Evolutionary conservation across 1,140 invertebrate genomes (phyloP).

Genomic region (Heliconius nattereri): DNA sequence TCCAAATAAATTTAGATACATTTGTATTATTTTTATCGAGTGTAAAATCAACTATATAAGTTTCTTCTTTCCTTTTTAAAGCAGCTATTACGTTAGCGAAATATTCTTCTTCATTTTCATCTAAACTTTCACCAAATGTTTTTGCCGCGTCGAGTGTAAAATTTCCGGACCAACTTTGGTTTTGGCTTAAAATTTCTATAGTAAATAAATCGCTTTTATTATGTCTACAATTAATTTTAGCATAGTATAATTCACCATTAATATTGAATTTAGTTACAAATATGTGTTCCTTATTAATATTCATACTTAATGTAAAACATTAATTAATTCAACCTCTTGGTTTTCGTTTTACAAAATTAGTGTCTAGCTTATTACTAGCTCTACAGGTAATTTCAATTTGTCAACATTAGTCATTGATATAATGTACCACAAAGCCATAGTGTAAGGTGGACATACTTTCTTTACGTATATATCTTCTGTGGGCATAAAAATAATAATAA

Average conservation of each 20-base stretch:
- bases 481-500: no score
- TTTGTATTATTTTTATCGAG: constrained; percentile 27
- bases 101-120: constrained; percentile 56
- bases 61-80: constrained; percentile 38
- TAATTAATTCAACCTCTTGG: background rate
- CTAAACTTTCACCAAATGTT: constrained; percentile 43
- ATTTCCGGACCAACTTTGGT: constrained; percentile 54
- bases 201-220: constrained; percentile 53
- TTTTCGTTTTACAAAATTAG: background rate
- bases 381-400: no score
- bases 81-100: constrained; percentile 47
- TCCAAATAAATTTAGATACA: constrained; percentile 58
- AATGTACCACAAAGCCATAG: no score
- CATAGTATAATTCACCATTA: constrained; percentile 46
- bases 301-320: background rate
- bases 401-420: no score
- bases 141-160: constrained; percentile 53
- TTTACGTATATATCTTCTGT: no score
- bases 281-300: background rate
- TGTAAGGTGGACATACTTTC: no score
- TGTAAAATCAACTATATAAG: constrained; percentile 52
- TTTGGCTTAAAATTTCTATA: constrained; percentile 53
- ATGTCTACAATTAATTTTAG: constrained; percentile 54
- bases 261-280: constrained; percentile 50
- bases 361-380: no score